Evolutionary conservation across 2,113 vertebrate genomes (phyloP).

Genomic region (Hyperoodon ampullatus): DNA sequence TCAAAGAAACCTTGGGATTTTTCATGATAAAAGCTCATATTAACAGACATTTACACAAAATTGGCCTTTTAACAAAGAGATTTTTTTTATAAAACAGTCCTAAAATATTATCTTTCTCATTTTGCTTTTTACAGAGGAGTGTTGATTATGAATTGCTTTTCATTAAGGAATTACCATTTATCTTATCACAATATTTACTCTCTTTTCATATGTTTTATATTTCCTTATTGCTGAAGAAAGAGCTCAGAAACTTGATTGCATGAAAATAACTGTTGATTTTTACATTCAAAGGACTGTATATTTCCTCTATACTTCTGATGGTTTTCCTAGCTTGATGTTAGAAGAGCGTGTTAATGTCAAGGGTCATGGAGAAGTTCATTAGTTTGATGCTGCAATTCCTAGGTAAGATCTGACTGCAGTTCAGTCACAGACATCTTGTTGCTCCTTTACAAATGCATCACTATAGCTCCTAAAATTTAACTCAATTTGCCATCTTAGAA

Average conservation of each 20-base stretch:
- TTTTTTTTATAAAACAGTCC: neutral
- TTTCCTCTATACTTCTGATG: neutral
- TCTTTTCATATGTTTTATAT: constrained; percentile 43
- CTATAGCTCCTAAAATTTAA: constrained; percentile 19
- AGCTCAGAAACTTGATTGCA: constrained; percentile 1
- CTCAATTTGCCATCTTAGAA: constrained; percentile 1
- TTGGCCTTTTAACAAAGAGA: constrained; percentile 58
- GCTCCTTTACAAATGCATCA: neutral
- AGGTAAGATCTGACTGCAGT: neutral
- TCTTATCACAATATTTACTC: constrained; percentile 72
- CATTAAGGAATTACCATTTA: constrained; percentile 64
- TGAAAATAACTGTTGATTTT: constrained; percentile 57
- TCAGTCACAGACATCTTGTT: neutral
- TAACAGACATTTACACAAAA: constrained; percentile 69
- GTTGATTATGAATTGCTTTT: constrained; percentile 62
- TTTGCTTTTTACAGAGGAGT: constrained; percentile 26
- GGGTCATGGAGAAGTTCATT: neutral
- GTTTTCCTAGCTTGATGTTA: neutral
- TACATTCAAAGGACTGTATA: neutral
- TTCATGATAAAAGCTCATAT: constrained; percentile 70
- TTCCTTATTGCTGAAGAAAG: constrained; percentile 23
- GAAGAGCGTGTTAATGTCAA: neutral
- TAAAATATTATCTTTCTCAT: constrained; percentile 54
- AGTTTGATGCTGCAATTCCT: neutral
- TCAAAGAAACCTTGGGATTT: constrained; percentile 59